These are phyloP conservation scores for Tenthredo livida DNA, from an alignment of 2,888 invertebrate genomes.

Conservation along the genomic window DNA sequence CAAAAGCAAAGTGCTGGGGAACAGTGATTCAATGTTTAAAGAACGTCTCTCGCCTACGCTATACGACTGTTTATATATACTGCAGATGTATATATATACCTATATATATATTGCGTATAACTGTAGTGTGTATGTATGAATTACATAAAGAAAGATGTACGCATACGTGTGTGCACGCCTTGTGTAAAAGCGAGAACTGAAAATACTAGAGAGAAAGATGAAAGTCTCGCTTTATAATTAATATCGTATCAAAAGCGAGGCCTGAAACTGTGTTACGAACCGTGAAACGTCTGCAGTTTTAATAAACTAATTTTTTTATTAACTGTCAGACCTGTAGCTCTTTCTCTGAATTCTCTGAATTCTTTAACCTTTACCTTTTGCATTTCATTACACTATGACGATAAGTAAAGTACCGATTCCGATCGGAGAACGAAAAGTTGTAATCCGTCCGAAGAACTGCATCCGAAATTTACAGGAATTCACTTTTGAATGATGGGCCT, in stretches of 20 bases:
- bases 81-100: background rate
- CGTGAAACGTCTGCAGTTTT: background rate
- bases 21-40: conserved; percentile 41
- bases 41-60: background rate
- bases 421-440: too few species aligned
- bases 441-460: too few species aligned
- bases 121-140: background rate
- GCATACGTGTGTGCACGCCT: background rate
- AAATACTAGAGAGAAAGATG: conserved; percentile 4
- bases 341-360: background rate
- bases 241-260: conserved; percentile 23
- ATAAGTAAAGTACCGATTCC: too few species aligned
- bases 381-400: background rate
- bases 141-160: background rate
- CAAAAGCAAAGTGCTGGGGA: conserved; percentile 40
- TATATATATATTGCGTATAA: background rate
- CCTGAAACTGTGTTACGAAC: background rate
- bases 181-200: background rate
- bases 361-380: background rate
- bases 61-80: conserved; percentile 28
- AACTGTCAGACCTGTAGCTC: background rate
- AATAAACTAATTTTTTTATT: background rate
- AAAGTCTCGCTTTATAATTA: conserved; percentile 29
- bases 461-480: too few species aligned
- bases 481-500: too few species aligned